phyloP scores from a whole-genome alignment of 2,888 invertebrate genomes.

The Ramazzottius varieornatus region DNA sequence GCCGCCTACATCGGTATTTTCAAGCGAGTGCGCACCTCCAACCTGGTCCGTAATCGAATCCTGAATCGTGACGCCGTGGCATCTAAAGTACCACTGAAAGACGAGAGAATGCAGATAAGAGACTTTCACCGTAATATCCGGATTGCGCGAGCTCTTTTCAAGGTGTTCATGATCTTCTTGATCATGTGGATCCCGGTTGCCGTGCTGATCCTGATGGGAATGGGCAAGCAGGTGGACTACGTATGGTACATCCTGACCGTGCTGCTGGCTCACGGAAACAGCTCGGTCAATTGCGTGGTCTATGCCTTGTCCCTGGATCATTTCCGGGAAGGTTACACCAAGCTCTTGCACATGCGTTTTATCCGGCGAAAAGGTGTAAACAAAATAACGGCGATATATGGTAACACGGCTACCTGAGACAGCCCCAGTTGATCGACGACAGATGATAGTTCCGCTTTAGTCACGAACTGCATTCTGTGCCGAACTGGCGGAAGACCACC shows the following conservation, averaged over 20 bases:
- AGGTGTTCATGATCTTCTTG: constrained; percentile 13
- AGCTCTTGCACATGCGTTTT: too few species aligned
- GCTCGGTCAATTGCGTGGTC: constrained; percentile 12
- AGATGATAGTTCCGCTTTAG: too few species aligned
- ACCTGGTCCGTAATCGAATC: background rate
- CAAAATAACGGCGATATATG: too few species aligned
- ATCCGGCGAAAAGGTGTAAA: too few species aligned
- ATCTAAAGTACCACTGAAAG: too few species aligned
- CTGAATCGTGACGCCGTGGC: background rate
- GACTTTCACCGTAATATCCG: constrained; percentile 10
- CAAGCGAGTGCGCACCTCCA: constrained; percentile 8
- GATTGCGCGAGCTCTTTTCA: constrained; percentile 12
- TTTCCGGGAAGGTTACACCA: constrained; percentile 10
- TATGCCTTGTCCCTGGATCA: constrained; percentile 12
- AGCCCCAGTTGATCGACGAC: too few species aligned
- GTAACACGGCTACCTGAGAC: too few species aligned
- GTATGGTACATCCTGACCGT: constrained; percentile 11
- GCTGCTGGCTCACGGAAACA: constrained; percentile 13
- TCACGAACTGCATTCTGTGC: too few species aligned
- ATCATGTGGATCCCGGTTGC: constrained; percentile 13
- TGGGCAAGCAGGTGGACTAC: constrained; percentile 8
- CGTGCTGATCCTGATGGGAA: constrained; percentile 11
- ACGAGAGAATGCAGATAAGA: background rate
- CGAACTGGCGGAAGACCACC: too few species aligned
- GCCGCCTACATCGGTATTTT: constrained; percentile 11